Evolutionary conservation across 2,113 vertebrate genomes (phyloP), one percentile per base, ranked within the genome.

Genomic region (Hippocampus comes): DNA sequence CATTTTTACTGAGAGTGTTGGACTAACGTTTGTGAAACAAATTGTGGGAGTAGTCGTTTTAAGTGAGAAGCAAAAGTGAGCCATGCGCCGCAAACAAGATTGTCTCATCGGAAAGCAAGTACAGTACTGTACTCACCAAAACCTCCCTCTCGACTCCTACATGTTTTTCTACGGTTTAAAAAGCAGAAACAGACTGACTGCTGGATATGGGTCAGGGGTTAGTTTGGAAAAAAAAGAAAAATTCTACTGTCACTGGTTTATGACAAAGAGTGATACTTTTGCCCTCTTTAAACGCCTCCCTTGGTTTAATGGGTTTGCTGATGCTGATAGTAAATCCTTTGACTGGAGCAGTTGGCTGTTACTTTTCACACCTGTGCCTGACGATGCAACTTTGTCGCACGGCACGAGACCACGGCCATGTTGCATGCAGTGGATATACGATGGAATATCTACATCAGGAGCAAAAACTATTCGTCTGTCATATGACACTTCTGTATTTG

Each of bases 61-160:
- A 2, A 48, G 9, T 10, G 41, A 49, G 27, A 60, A 4, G 18
- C 34, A 34, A 72, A 71, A 27, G 59, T 1, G 34, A 84, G 75
- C 81, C 82, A 79, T 77, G 76, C 55, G 57, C 53, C 34, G 63
- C 11, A 14, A 21, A 53, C 71, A 75, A 76, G 42, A 46, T 75
- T 80, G 70, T 60, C 41, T 83, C 78, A 88, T 88, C 83, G 85
- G 72, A n/a, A 73, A 85, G 85, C 70, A 70, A 71, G 71, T 38
- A 38, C 34, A 6, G 34, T 38, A 38, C 89, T 89, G 34, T 38
- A 38, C 89, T 89, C 81, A 51, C n/a, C 56, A 73, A 53, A 66
- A 70, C 72, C 70, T 21, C 6, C 34, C 0, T 3, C 18, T 21
- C 1, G 20, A 53, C 20, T 53, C 7, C 49, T 53, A 20, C 49